A percentile compares a stretch with the other conserved stretches of the same genome.
phyloP scores from a whole-genome alignment of 2,888 invertebrate species.

The Yponomeuta plumbellus region DNA sequence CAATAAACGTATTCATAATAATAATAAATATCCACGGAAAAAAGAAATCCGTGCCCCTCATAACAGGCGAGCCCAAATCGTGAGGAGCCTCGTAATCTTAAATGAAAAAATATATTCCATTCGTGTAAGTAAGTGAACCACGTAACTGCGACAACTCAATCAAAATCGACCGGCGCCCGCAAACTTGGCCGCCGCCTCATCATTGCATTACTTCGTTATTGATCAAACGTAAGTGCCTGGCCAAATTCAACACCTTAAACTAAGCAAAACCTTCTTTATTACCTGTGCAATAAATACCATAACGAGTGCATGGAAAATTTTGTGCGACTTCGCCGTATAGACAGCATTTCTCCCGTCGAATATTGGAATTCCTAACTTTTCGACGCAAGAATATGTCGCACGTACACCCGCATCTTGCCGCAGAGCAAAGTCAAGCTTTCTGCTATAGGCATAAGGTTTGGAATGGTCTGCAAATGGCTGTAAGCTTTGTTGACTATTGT shows the following conservation, averaged over 20 bases:
- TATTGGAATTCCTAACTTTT: constrained; percentile 3
- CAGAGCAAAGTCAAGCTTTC: neutral
- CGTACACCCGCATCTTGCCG: neutral
- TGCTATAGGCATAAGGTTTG: neutral
- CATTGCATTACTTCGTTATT: constrained; percentile 3
- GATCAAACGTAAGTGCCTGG: neutral
- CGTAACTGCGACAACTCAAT: neutral
- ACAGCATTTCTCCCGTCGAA: constrained; percentile 1
- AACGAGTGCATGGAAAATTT: neutral
- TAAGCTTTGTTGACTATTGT: neutral
- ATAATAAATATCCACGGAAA: too few species aligned
- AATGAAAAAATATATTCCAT: too few species aligned
- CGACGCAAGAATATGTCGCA: neutral
- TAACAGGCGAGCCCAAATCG: too few species aligned
- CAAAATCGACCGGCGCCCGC: neutral
- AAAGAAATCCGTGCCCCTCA: too few species aligned
- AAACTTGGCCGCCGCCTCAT: neutral
- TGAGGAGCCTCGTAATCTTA: too few species aligned
- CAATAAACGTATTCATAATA: too few species aligned
- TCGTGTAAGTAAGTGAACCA: neutral
- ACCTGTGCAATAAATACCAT: neutral
- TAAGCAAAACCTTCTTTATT: neutral
- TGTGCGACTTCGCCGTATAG: neutral
- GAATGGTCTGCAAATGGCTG: neutral
- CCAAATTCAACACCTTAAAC: neutral